Evolutionary conservation across 2,888 invertebrate species (phyloP), one percentile per base, ranked within the genome.

Genomic region (Pyrochroa serraticornis): DNA sequence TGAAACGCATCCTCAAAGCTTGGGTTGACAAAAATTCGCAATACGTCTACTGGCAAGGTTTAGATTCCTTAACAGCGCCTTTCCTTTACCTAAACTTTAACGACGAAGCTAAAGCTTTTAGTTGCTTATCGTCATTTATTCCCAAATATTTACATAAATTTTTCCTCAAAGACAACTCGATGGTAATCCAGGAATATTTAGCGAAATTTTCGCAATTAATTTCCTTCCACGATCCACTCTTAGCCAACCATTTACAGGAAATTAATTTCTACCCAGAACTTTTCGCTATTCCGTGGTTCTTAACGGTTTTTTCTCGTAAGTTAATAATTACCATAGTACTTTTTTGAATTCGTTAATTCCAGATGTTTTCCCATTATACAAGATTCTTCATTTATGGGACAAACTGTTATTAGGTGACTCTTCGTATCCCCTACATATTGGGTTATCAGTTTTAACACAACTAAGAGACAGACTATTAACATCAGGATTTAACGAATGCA

Each of bases 21-120:
- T 98, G 98, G 98, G 90, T 99, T 2, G 85, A 91, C 7, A 90
- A 92, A 57, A 95, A 97, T 82, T 91, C 93, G 0, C 90, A 96
- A 72, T 98, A 97, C 72, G 99, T 99, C 1, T 99, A 99, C 79
- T 99, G 99, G 99, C 99, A 99, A 81, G 99, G 99, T 0, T 81
- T 99, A 52, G 99, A 99, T 80, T 99, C 98, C 0, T 82, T 99
- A 9, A 95, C 96, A 49, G 99, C 99, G 0, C 99, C 99, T 0
- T 99, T 99, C 82, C 82, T 99, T 2, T 94, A 92, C 77, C 84
- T 99, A 32, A 96, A 99, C 81, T 99, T 99, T 76, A 95, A 95
- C 77, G 87, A 97, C 78, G 97, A 98, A 87, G 97, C 97, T 22
- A 85, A 94, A 65, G 98, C 98, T 0, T 98, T 93, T 79, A 90